These are phyloP conservation scores for Catamblyrhynchus diadema DNA, from an alignment of 2,797 vertebrate genomes.

Conservation along the genomic window DNA sequence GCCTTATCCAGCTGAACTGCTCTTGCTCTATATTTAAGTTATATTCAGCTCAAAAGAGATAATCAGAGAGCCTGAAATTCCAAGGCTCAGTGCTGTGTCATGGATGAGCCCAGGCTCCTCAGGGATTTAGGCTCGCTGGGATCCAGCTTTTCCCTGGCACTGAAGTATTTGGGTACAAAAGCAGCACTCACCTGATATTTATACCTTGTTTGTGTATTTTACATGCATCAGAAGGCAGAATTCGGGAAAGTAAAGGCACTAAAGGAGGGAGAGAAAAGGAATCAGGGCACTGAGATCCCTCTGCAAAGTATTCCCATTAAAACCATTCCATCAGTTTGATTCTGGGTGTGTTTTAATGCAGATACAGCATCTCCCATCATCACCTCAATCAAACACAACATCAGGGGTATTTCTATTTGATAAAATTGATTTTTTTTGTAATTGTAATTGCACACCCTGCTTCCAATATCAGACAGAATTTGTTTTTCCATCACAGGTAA, in stretches of 20 bases:
- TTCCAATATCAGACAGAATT: background rate
- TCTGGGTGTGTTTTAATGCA: background rate
- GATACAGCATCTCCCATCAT: background rate
- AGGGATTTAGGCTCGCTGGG: background rate
- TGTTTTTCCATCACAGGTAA: background rate
- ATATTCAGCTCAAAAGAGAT: background rate
- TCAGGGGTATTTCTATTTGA: background rate
- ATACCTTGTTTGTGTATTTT: slow-evolving; percentile 99
- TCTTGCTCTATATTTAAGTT: background rate
- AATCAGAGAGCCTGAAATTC: background rate
- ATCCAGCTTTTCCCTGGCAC: background rate
- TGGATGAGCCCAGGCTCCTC: background rate
- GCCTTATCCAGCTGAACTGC: background rate
- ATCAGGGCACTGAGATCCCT: background rate
- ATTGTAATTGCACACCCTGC: background rate
- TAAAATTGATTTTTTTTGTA: background rate
- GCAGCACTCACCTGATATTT: slow-evolving; percentile 91
- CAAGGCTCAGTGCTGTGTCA: background rate
- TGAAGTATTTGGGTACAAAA: background rate
- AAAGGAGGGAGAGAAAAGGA: slow-evolving; percentile 51
- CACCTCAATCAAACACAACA: background rate
- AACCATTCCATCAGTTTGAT: background rate
- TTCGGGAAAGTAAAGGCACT: slow-evolving; percentile 99
- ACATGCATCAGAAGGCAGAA: slow-evolving; percentile 97
- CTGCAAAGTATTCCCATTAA: background rate